Percentiles rank a stretch among this genome's conserved stretches.
These are phyloP conservation scores for Cebidichthys violaceus DNA, from an alignment of 2,113 vertebrate genomes.

Conservation along the genomic window DNA sequence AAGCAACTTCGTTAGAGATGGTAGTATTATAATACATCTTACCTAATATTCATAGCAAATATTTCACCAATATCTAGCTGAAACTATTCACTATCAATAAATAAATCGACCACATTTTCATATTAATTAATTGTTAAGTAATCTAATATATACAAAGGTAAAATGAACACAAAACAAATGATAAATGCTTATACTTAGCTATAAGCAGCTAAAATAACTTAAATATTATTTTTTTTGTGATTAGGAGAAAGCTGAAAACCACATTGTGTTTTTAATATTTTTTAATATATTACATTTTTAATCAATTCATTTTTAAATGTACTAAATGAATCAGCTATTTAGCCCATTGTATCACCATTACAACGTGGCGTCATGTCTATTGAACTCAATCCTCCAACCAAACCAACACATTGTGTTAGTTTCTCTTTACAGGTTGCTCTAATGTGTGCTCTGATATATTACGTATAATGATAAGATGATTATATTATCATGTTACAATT, in stretches of 20 bases:
- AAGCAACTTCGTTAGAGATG: not conserved
- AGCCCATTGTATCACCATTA: not conserved
- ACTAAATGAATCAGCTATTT: conserved; percentile 6
- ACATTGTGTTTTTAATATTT: not conserved
- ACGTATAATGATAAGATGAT: not conserved
- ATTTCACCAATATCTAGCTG: not conserved
- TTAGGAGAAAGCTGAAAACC: not conserved
- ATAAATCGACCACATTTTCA: not conserved
- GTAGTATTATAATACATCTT: not conserved
- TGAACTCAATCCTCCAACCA: not conserved
- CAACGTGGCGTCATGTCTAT: conserved; percentile 2
- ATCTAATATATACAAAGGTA: not conserved
- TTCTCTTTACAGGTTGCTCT: not conserved
- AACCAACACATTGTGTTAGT: not conserved
- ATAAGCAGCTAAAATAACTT: not conserved
- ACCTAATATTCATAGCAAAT: not conserved
- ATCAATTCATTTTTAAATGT: not conserved
- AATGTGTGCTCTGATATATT: not conserved
- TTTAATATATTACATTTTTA: not conserved
- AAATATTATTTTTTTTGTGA: not conserved
- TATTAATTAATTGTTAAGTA: not conserved
- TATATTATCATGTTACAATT: not conserved
- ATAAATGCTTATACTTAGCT: not conserved
- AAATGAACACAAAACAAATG: not conserved
- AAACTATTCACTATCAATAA: not conserved